Percentiles rank a stretch among this genome's conserved stretches.
These are phyloP conservation scores for Hyaena hyaena DNA, from an alignment of 2,113 vertebrate species.

Conservation along the genomic window DNA sequence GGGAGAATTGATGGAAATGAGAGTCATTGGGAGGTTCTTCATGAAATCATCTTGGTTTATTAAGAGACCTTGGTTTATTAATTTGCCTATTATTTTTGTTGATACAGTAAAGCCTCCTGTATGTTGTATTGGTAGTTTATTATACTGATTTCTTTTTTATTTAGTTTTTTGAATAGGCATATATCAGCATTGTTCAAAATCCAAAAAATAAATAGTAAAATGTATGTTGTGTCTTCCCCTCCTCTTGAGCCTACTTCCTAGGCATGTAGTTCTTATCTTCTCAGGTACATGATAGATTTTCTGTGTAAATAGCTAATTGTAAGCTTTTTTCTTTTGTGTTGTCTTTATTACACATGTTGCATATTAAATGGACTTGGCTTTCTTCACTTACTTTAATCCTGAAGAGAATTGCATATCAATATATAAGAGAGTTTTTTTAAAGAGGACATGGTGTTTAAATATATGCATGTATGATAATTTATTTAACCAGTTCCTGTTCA, in stretches of 20 bases:
- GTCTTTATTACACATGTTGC: not conserved
- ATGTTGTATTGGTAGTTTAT: not conserved
- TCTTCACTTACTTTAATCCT: not conserved
- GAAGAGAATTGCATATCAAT: not conserved
- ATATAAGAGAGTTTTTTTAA: not conserved
- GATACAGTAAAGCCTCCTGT: not conserved
- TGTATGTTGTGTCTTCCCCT: not conserved
- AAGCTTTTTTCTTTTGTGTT: not conserved
- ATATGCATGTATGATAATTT: not conserved
- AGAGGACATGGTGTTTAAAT: not conserved
- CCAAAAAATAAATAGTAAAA: not conserved
- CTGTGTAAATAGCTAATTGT: not conserved
- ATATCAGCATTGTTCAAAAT: not conserved
- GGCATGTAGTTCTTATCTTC: not conserved
- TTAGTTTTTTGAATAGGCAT: not conserved
- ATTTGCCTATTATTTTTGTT: not conserved
- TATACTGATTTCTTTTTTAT: not conserved
- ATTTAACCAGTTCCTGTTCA: not conserved
- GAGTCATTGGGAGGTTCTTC: not conserved
- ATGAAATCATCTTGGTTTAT: not conserved
- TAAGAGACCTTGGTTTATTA: too few species aligned
- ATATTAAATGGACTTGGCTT: not conserved
- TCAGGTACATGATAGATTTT: not conserved
- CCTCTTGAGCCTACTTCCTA: not conserved
- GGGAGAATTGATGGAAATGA: conserved; percentile 22